These are phyloP conservation scores for Cisticola juncidis DNA, from an alignment of 2,113 vertebrate species.

Conservation along the genomic window DNA sequence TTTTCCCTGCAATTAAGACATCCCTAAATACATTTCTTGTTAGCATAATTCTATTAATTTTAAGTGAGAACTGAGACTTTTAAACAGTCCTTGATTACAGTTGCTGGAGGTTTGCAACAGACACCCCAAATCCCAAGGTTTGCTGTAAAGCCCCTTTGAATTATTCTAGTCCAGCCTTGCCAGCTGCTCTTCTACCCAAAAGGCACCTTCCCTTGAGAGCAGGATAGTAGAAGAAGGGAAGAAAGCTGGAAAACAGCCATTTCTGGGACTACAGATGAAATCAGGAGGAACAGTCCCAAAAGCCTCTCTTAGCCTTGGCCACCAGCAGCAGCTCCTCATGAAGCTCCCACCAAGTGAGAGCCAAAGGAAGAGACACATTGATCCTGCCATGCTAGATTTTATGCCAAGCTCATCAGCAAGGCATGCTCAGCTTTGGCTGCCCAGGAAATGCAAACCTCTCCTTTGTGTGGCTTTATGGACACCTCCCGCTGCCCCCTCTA, in stretches of 20 bases:
- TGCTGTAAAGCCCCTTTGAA: neutral
- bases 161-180: neutral
- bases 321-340: neutral
- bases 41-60: slow-evolving; percentile 3
- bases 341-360: neutral
- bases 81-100: slow-evolving; percentile 13
- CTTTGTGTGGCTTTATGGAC: neutral
- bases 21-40: neutral
- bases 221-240: neutral
- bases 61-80: neutral
- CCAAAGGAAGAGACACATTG: neutral
- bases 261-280: neutral
- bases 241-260: slow-evolving; percentile 8
- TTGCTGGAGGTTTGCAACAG: neutral
- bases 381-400: neutral
- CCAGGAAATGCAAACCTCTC: neutral
- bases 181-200: slow-evolving; percentile 10
- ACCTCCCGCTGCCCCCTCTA: neutral
- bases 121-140: neutral
- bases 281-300: neutral
- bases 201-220: neutral
- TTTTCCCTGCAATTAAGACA: neutral
- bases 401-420: neutral
- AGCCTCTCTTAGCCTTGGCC: neutral
- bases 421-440: neutral